Evolutionary conservation across 2,888 invertebrate species (phyloP).

Genomic region (Auanema freiburgensis): DNA sequence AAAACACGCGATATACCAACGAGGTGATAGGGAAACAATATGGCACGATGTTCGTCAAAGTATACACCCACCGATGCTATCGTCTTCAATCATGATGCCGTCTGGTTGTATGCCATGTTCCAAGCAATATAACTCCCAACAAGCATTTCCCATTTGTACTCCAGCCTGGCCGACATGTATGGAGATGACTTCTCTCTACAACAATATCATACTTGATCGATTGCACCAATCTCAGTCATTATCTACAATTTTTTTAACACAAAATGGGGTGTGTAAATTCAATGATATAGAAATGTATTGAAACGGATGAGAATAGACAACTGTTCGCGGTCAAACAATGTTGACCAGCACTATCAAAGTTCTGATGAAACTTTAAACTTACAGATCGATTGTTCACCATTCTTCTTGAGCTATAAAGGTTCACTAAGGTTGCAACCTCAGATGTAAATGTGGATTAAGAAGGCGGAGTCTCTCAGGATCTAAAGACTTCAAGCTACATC

Average conservation of each 20-base stretch:
- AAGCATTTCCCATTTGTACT: constrained; percentile 68
- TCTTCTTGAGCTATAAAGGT: no score
- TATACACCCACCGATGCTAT: constrained; percentile 25
- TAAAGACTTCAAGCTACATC: background rate
- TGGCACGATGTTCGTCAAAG: background rate
- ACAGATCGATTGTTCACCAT: background rate
- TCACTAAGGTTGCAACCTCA: background rate
- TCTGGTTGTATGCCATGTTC: constrained; percentile 70
- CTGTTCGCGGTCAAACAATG: background rate
- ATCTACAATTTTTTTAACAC: background rate
- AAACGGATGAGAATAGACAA: background rate
- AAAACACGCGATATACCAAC: background rate
- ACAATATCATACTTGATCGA: background rate
- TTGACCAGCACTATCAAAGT: background rate
- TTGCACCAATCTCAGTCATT: no score
- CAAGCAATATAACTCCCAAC: constrained; percentile 71
- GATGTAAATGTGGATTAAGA: background rate
- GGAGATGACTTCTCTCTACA: constrained; percentile 57
- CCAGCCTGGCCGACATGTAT: constrained; percentile 60
- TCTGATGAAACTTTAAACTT: background rate
- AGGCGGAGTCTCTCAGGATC: background rate
- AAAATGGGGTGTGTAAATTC: background rate
- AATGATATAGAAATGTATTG: background rate
- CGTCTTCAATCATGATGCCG: constrained; percentile 56
- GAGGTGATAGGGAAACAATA: background rate